Evolutionary conservation across 2,113 vertebrate genomes (phyloP).

Genomic region (Megaceryle torquata): DNA sequence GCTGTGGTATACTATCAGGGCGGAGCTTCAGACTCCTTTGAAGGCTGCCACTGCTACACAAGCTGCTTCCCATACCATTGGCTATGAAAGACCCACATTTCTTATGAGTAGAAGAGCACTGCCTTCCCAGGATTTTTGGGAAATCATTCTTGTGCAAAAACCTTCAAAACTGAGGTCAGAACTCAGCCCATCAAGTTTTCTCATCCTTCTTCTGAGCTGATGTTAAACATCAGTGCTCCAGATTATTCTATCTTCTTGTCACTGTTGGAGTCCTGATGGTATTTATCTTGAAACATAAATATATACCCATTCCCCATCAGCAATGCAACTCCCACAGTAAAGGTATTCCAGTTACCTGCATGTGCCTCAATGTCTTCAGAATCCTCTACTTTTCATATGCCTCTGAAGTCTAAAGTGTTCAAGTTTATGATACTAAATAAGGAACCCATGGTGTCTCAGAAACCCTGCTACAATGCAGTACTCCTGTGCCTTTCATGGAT

Average conservation of each 20-base stretch:
- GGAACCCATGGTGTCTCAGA: neutral
- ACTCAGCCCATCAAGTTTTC: neutral
- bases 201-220: neutral
- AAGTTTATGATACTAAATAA: neutral
- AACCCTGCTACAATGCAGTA: neutral
- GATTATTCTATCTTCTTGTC: neutral
- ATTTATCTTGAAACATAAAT: neutral
- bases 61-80: neutral
- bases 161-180: neutral
- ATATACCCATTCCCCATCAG: neutral
- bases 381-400: neutral
- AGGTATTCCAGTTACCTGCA: neutral
- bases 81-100: neutral
- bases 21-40: neutral
- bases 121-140: neutral
- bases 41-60: neutral
- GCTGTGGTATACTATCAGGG: neutral
- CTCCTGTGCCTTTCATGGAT: neutral
- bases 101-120: neutral
- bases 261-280: neutral
- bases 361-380: neutral
- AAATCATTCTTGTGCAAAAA: neutral
- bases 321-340: neutral
- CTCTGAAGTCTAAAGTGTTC: neutral
- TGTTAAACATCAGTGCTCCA: neutral